Evolutionary conservation across 2,113 vertebrate genomes (phyloP), one percentile per base, ranked within the genome.

Genomic region (Plecturocebus donacophilus): DNA sequence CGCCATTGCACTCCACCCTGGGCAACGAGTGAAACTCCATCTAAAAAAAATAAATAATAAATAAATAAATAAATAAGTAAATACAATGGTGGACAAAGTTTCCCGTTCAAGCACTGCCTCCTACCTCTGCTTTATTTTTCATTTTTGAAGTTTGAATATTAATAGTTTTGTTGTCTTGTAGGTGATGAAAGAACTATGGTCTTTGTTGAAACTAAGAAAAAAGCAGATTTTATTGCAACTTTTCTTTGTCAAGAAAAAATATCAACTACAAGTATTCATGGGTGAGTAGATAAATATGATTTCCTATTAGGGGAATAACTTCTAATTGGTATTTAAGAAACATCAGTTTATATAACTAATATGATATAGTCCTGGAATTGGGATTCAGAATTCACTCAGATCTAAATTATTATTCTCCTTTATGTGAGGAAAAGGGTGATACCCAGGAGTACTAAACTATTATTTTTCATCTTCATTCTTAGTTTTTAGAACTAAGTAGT

Each of bases 181-280:
- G 99, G 99, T 96, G 96, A 81, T 10, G 99, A 99, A 64, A 99
- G 99, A 90, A 99, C 99, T 30, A 98, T 99, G 99, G 99, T 99
- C 23, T 99, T 99, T 93, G 99, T 99, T 30, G 99, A 99, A 97
- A 99, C 99, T 54, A 99, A 99, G 98, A 99, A 99, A 94, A 99
- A 99, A 93, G 99, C 99, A 4, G 99, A 99, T 97, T 99, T 99
- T 68, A 99, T 99, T 90, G 99, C 99, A 45, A 98, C 99, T 0
- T 99, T 99, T 95, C 98, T 99, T 96, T 99, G 99, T 98, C 99
- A 99, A 97, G 99, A 99, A 98, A 99, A 99, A 2, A 98, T 99
- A 96, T 58, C 99, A 20, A 99, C 99, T 32, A 99, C 99, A 95
- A 99, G 99, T 98, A 99, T 99, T 95, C 99, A 99, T 17, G 99